phyloP scores from a whole-genome alignment of 2,888 invertebrate genomes.

The Lasioglossum calceatum region DNA sequence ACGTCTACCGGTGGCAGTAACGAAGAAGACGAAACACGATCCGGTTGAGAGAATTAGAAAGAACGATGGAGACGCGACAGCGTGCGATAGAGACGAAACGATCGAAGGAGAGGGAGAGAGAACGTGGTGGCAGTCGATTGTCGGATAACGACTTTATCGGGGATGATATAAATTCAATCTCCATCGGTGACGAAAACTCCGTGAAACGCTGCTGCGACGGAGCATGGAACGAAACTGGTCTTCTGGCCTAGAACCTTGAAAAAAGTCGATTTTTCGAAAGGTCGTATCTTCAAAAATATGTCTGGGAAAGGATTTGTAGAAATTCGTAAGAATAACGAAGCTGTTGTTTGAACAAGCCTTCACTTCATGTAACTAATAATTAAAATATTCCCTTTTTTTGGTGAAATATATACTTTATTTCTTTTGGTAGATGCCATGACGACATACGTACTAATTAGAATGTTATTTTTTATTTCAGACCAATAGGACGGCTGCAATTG shows the following conservation, averaged over 20 bases:
- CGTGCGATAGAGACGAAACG: not conserved
- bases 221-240: not conserved
- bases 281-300: too few species aligned
- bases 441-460: not conserved
- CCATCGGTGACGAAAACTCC: conserved; percentile 64
- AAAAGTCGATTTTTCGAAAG: not conserved
- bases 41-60: not conserved
- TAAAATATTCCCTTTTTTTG: too few species aligned
- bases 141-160: conserved; percentile 50
- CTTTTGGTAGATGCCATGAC: too few species aligned
- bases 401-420: too few species aligned
- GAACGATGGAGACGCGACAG: not conserved
- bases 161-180: conserved; percentile 62
- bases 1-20: conserved; percentile 19
- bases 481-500: not conserved
- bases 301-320: too few species aligned
- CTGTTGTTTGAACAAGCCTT: too few species aligned
- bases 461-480: too few species aligned
- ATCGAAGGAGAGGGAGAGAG: not conserved
- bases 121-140: conserved; percentile 20
- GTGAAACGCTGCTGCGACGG: conserved; percentile 35
- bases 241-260: not conserved
- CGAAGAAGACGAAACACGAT: not conserved
- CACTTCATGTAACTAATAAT: too few species aligned
- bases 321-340: too few species aligned